These are phyloP conservation scores for Holacanthus passer DNA, from an alignment of 2,113 vertebrate genomes.

Conservation along the genomic window DNA sequence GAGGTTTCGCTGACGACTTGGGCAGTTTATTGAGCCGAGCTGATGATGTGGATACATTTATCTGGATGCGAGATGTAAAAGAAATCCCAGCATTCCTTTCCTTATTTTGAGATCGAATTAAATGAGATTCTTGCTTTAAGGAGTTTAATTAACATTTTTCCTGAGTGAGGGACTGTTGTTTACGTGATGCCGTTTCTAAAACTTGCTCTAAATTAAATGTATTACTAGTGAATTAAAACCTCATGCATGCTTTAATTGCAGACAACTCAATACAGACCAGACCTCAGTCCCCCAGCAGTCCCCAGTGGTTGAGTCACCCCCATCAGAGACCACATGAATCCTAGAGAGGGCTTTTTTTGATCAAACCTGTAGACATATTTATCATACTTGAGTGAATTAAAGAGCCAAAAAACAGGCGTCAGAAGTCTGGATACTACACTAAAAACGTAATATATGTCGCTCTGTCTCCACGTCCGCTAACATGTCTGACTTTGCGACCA, in stretches of 20 bases:
- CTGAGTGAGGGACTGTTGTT: background rate
- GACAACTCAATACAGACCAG: conserved; percentile 1
- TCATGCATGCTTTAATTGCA: background rate
- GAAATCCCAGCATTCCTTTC: background rate
- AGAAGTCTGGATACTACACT: conserved; percentile 52
- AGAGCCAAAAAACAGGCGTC: conserved; percentile 34
- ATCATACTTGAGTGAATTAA: conserved; percentile 53
- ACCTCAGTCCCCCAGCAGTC: conserved; percentile 13
- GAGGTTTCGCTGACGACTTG: conserved; percentile 50
- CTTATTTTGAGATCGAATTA: background rate
- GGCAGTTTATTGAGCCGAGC: conserved; percentile 40
- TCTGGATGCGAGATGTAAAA: background rate
- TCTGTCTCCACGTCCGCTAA: conserved; percentile 53
- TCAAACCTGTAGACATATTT: conserved; percentile 56
- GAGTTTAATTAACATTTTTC: conserved; percentile 18
- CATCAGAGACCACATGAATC: conserved; percentile 50
- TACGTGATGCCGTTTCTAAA: background rate
- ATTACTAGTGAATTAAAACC: conserved; percentile 34
- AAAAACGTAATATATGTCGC: conserved; percentile 59
- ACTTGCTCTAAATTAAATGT: conserved; percentile 3
- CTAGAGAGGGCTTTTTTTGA: conserved; percentile 9
- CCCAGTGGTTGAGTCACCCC: background rate
- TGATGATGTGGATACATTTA: conserved; percentile 33
- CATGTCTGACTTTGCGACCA: conserved; percentile 51
- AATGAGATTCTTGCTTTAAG: background rate